Evolutionary conservation across 2,888 invertebrate genomes (phyloP), one percentile per base, ranked within the genome.

Genomic region (Dicyrtomina minuta): DNA sequence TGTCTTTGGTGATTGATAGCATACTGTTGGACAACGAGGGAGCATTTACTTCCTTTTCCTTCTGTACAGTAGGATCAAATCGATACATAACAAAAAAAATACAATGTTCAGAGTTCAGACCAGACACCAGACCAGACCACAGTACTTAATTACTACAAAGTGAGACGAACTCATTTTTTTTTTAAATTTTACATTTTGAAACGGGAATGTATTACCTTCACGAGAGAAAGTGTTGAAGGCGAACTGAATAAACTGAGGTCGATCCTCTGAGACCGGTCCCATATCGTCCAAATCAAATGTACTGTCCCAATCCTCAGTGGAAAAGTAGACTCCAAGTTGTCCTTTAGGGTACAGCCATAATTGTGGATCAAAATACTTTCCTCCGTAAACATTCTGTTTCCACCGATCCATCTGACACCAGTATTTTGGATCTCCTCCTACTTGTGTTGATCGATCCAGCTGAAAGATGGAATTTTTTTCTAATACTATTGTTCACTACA

Each of bases 381-480:
- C 15, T 4, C n/a, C 12, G 6, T 26, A n/a, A 2, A 20, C 8
- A 3, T 58, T 39, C 17, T 58, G 15, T 41, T 58, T 58, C 58
- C 58, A 58, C 4, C 58, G 22, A 8, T 58, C 58, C 13, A 58
- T 33, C 41, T 41, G 27, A 17, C 58, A 58, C 58, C 58, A 58
- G 10, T 33, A 39, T 12, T 58, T 58, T 17, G 58, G 39, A 1
- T 41, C 39, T n/a, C 17, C 3, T 10, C 17, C 39, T 12, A 39
- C 5, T n/a, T 33, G 17, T 3, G 58, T 5, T 33, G 33, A 33
- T 33, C 33, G 33, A 3, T 33, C 33, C 3, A 33, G 33, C 33
- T 33, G 8, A 33, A 33, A 33, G 3, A n/a, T n/a, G n/a, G n/a
- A n/a, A n/a, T n/a, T n/a, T n/a, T n/a, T n/a, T n/a, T n/a, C n/a